These are phyloP conservation scores for Acleris holmiana DNA, from an alignment of 2,888 invertebrate species.

Conservation along the genomic window DNA sequence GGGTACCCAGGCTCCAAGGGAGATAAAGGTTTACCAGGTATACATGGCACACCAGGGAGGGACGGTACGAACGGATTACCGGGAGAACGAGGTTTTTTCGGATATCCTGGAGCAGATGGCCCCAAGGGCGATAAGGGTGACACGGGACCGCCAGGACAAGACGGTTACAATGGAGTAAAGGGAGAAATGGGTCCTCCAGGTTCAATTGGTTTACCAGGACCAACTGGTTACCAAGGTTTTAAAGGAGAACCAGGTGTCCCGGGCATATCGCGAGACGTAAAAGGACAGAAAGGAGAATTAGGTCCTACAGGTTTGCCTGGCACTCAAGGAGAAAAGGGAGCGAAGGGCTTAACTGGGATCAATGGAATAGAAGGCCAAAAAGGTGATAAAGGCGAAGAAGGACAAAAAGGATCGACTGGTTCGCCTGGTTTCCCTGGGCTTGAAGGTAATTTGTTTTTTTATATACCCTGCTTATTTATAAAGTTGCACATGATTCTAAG, in stretches of 20 bases:
- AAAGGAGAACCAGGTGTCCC: constrained; percentile 90
- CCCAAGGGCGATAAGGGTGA: constrained; percentile 89
- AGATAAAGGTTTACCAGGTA: constrained; percentile 82
- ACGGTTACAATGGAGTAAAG: constrained; percentile 81
- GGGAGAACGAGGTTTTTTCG: constrained; percentile 86
- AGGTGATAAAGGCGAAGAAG: constrained; percentile 85
- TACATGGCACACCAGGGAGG: constrained; percentile 85
- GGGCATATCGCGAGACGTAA: constrained; percentile 87
- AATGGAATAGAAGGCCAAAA: constrained; percentile 85
- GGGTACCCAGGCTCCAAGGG: constrained; percentile 86
- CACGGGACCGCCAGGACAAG: constrained; percentile 86
- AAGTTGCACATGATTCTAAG: too few relatives aligned
- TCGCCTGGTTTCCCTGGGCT: constrained; percentile 60
- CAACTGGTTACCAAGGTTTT: constrained; percentile 66
- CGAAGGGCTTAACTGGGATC: constrained; percentile 84
- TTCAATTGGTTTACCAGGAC: constrained; percentile 38
- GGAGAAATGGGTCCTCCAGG: constrained; percentile 91
- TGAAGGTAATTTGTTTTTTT: constrained; percentile 62
- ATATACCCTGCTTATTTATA: too few relatives aligned
- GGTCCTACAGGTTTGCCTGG: constrained; percentile 89
- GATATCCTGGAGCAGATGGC: constrained; percentile 86
- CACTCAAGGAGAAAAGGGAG: constrained; percentile 85
- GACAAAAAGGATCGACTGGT: constrained; percentile 81
- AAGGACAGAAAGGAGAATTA: constrained; percentile 89
- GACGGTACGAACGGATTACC: constrained; percentile 76